phyloP scores from a whole-genome alignment of 2,113 vertebrate species.

The Antennarius striatus region DNA sequence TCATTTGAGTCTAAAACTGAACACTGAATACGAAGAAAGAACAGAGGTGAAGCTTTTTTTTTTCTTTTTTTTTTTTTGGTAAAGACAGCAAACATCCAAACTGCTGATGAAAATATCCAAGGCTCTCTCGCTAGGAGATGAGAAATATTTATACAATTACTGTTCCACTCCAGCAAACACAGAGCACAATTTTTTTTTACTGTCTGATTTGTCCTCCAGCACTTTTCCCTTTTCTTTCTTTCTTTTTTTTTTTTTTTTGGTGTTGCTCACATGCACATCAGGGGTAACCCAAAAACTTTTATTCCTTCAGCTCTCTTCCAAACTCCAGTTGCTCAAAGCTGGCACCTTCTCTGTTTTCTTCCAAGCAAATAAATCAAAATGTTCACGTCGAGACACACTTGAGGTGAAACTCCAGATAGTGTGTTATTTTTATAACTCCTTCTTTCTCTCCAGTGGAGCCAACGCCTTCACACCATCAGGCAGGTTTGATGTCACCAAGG shows the following conservation, averaged over 20 bases:
- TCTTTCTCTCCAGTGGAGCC: slow-evolving; percentile 40
- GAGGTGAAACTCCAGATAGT: slow-evolving; percentile 39
- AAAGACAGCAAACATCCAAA: slow-evolving; percentile 18
- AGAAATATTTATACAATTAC: slow-evolving; percentile 2
- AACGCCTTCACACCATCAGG: slow-evolving; percentile 39
- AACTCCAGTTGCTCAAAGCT: slow-evolving; percentile 49
- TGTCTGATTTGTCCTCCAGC: slow-evolving; percentile 7
- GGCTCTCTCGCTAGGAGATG: slow-evolving; percentile 6
- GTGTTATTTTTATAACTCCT: slow-evolving; percentile 53
- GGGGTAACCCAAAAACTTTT: slow-evolving; percentile 39
- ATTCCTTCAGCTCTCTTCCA: slow-evolving; percentile 26
- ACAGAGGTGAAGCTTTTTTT: not conserved
- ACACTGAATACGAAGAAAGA: slow-evolving; percentile 26
- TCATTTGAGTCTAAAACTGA: slow-evolving; percentile 60
- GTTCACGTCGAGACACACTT: slow-evolving; percentile 35
- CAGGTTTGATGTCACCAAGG: slow-evolving; percentile 65
- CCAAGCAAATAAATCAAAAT: slow-evolving; percentile 24
- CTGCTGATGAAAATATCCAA: not conserved
- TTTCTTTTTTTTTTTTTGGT: not conserved
- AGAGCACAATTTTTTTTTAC: not conserved
- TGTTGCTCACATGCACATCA: slow-evolving; percentile 32
- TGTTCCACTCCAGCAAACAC: slow-evolving; percentile 15
- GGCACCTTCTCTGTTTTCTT: slow-evolving; percentile 26
- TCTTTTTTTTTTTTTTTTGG: not conserved
- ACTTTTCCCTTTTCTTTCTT: not conserved